phyloP scores from a whole-genome alignment of 2,797 vertebrate species.

The Catamblyrhynchus diadema region DNA sequence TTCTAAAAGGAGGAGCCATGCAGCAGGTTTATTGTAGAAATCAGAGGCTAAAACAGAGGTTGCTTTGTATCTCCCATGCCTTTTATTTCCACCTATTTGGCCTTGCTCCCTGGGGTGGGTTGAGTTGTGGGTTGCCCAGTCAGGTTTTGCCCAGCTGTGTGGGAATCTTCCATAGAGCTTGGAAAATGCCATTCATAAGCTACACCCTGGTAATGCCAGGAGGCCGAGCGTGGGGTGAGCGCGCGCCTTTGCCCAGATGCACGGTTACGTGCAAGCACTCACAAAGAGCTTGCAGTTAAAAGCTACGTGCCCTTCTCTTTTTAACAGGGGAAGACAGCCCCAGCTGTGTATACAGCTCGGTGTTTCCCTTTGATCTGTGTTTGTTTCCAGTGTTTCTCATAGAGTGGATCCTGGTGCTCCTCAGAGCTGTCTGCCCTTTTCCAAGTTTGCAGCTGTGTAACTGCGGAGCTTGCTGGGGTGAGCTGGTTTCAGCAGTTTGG shows the following conservation, averaged over 20 bases:
- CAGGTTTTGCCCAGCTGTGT: background rate
- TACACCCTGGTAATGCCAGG: background rate
- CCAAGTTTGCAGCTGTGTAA: background rate
- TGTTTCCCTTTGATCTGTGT: conserved; percentile 47
- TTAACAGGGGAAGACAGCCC: conserved; percentile 6
- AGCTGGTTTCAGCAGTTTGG: background rate
- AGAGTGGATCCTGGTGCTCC: background rate
- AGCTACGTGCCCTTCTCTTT: background rate
- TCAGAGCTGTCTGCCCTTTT: background rate
- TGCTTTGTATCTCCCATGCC: background rate
- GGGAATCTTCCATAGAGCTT: background rate
- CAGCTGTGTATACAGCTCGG: conserved; percentile 55
- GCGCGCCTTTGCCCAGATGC: background rate
- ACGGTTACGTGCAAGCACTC: background rate
- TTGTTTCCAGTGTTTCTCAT: conserved; percentile 37
- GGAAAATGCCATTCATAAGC: background rate
- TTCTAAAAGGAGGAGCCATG: background rate
- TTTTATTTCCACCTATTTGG: background rate
- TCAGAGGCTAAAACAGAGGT: background rate
- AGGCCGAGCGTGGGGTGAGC: background rate
- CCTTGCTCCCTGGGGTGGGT: background rate
- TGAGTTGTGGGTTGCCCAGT: background rate
- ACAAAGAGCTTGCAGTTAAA: conserved; percentile 32
- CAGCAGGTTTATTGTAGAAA: background rate
- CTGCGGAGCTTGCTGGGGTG: background rate